A percentile compares a stretch with the other conserved stretches of the same genome.
Evolutionary conservation across 2,888 invertebrate genomes (phyloP).

Genomic region (Tetranychus piercei): DNA sequence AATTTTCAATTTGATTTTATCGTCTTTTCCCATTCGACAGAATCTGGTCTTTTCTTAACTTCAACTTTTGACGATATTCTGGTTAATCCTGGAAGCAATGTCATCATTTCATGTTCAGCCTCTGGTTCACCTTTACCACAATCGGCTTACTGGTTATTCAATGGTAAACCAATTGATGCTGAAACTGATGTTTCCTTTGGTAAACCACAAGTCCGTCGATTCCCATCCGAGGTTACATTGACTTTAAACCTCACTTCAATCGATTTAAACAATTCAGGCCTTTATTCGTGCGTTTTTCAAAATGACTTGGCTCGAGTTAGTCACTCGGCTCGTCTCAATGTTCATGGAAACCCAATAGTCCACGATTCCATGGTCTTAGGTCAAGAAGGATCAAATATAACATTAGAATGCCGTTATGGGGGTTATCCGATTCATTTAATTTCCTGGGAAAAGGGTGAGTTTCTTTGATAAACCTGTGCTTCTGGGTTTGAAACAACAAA

Average conservation of each 20-base stretch:
- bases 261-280: background rate
- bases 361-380: background rate
- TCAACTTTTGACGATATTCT: background rate
- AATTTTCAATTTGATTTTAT: too few relatives aligned
- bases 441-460: background rate
- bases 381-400: background rate
- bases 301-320: background rate
- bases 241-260: background rate
- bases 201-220: background rate
- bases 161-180: constrained; percentile 3
- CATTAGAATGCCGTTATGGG: background rate
- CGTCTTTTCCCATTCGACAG: background rate
- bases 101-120: constrained; percentile 3
- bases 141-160: background rate
- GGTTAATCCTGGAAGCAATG: background rate
- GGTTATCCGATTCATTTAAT: background rate
- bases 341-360: constrained; percentile 1
- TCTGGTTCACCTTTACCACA: background rate
- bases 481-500: too few relatives aligned
- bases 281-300: constrained; percentile 3
- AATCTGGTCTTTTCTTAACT: background rate
- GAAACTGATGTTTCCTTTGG: background rate
- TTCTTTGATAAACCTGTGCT: background rate
- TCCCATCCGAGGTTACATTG: background rate
- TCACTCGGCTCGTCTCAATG: background rate